Conservation (phyloP, 1,140 invertebrate species). For the Heliconius himera region DNA sequence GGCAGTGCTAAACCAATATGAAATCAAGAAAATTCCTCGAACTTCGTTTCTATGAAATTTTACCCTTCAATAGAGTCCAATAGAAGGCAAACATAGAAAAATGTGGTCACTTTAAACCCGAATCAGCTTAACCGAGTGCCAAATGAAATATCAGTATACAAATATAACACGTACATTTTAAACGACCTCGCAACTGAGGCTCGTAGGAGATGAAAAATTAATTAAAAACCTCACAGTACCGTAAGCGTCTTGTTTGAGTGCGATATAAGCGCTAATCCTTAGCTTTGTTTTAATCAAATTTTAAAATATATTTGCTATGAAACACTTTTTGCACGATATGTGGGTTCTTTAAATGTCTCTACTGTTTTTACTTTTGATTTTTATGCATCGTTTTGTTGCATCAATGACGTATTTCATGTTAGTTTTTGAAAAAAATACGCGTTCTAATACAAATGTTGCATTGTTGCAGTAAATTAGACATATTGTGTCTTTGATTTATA, state of each 20-base stretch:
- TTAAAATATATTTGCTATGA: slow-evolving; percentile 7
- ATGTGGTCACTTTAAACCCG: background rate
- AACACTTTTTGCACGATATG: background rate
- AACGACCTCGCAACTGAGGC: slow-evolving; percentile 32
- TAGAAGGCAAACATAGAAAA: slow-evolving; percentile 2
- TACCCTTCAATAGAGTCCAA: background rate
- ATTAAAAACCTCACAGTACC: slow-evolving; percentile 35
- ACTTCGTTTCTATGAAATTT: background rate
- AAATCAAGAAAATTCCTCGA: background rate
- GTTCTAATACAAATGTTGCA: too few species aligned
- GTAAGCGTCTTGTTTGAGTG: slow-evolving; percentile 35
- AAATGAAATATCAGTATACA: slow-evolving; percentile 18
- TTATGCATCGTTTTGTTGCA: background rate
- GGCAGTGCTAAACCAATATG: background rate
- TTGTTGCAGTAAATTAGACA: too few species aligned
- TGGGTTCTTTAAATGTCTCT: background rate
- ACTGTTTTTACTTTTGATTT: too few species aligned
- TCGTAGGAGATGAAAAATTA: slow-evolving; percentile 38
- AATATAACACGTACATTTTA: slow-evolving; percentile 34
- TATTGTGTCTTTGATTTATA: too few species aligned
- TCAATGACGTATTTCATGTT: too few species aligned
- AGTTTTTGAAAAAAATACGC: too few species aligned
- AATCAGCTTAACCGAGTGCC: slow-evolving; percentile 6
- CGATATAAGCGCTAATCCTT: slow-evolving; percentile 19
- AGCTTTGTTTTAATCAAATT: slow-evolving; percentile 29